Evolutionary conservation across 2,797 vertebrate species (phyloP), one percentile per base, ranked within the genome.

Genomic region (Catamblyrhynchus diadema): DNA sequence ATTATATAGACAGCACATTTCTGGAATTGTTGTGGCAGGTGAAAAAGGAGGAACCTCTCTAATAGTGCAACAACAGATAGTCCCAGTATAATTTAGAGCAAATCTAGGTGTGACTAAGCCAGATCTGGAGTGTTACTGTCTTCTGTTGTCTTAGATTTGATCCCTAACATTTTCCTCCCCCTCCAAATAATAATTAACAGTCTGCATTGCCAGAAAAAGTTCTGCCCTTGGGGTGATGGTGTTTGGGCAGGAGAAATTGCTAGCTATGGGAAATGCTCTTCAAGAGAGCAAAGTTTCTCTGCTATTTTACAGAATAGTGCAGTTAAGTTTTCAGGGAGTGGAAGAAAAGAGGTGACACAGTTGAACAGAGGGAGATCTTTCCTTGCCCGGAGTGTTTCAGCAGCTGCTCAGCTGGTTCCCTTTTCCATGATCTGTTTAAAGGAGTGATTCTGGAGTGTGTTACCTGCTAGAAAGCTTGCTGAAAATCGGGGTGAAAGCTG

Each of bases 371-470:
- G 27, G 50, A 67, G 53, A 15, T 32, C 20, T 56, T 64, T 47
- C 54, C 14, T 28, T 50, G 33, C 39, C 44, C 2, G 7, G 32
- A 0, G 1, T 0, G 0, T 73, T 60, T 39, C 32, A 65, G 65
- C 51, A 51, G 51, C 41, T 54, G 74, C 39, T 24, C 44, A 54
- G 41, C 47, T 65, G 61, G 14, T 57, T 94, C 42, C 47, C 23
- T 74, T 74, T 57, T 56, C 47, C 77, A 33, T 27, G 16, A 50
- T 42, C 37, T 72, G 23, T 57, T 64, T 69, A 81, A 14, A 28
- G 24, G 16, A 64, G 33, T 0, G 0, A 8, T 41, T 64, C 69
- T 64, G 28, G 8, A 45, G 28, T 37, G 47, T 62, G 20, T 30
- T 7, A 37, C 33, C 69, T 83, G 33, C 42, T 81, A 42, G 65